Base-by-base conservation (phyloP, 2,113 vertebrate species). In the Neodon shergylaensis region DNA sequence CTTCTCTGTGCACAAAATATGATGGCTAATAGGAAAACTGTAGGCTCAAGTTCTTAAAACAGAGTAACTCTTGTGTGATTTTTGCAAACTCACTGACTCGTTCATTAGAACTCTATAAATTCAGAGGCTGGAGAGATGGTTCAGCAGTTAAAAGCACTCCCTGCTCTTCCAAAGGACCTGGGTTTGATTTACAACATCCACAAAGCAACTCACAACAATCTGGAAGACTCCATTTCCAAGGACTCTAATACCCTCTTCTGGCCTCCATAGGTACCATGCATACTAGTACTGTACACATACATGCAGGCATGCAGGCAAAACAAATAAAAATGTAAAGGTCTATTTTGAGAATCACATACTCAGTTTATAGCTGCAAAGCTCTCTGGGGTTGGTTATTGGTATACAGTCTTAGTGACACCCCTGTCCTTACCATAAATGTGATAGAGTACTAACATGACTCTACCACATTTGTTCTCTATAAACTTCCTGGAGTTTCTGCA, bases 281-380 rank as follows among this genome's bases (percentile, higher is more conserved):
- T 81, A n/a, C 4, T n/a, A 54, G 33, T 22, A 4, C 5, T n/a
- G 4, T 21, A 54, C 17, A 79, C 7, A 26, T 22, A 9, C 21
- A 39, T 58, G 58, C 19, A 58, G 17, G 4, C 21, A 82, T 58
- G 6, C 22, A 58, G 22, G 36, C 79, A 83, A 83, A 42, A 82
- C 12, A 82, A 61, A 26, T 58, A 61, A 42, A 61, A 49, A 28
- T 47, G 21, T 24, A 85, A 92, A 88, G 28, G 87, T 92, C 90
- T 74, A 33, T 54, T 87, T 78, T 88, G 61, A 91, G 19, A 95
- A 36, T 66, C 26, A n/a, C 86, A 17, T 47, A 92, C 65, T 88
- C 70, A 28, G 91, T 79, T 94, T 95, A 74, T 78, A 70, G 11
- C 22, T 94, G 16, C 39, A 96, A 90, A 90, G 16, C 6, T 52